Conservation (phyloP, 2,113 vertebrate genomes). For the Trematocara nigrifrons region DNA sequence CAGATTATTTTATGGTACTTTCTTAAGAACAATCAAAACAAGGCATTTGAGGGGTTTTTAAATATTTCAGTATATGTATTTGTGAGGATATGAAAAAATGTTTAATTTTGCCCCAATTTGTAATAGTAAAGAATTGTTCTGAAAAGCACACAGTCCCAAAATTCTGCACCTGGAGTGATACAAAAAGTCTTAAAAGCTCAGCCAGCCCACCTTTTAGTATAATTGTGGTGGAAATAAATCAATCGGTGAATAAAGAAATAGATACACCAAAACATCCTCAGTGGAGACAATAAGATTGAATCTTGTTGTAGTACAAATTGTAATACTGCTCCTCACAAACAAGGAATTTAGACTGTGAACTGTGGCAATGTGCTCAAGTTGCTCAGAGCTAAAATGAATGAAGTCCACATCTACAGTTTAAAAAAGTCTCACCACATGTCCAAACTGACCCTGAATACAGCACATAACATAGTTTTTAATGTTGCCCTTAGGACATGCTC, state of each 20-base stretch:
- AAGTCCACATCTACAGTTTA: background rate
- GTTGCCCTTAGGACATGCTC: background rate
- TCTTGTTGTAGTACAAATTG: accelerated
- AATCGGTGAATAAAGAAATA: accelerated
- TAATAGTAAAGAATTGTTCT: background rate
- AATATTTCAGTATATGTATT: background rate
- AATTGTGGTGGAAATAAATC: background rate
- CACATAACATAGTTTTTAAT: background rate
- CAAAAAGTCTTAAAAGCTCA: background rate
- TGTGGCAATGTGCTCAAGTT: background rate
- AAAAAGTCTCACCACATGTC: background rate
- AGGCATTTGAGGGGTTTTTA: accelerated
- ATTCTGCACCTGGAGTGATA: background rate
- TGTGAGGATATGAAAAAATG: background rate
- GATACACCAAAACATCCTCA: accelerated
- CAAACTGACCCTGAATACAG: background rate
- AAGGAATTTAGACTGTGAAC: background rate
- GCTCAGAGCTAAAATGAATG: background rate
- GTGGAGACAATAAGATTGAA: background rate
- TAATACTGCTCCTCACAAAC: accelerated
- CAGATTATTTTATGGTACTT: background rate
- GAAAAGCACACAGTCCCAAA: background rate
- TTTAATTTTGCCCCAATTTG: background rate
- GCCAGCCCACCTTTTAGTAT: accelerated
- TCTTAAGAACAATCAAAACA: background rate